Base-by-base conservation (phyloP, 2,888 invertebrate genomes). In the Deroplatys truncata region DNA sequence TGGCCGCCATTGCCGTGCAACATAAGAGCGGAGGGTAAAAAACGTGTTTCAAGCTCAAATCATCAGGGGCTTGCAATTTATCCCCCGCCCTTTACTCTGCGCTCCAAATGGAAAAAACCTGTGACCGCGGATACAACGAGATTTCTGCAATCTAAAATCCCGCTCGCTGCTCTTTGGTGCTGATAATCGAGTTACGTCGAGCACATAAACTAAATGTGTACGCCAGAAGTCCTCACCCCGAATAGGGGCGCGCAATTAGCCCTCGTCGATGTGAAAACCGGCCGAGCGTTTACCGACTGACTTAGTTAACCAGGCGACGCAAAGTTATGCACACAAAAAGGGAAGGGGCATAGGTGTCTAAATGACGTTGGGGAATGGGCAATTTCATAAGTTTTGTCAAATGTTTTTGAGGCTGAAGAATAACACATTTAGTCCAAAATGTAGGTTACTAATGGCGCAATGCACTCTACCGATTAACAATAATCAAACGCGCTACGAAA, bases 51-150 rank as follows among this genome's bases (percentile, higher is more conserved):
- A 72, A 72, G 56, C 56, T 72, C 56, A 72, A 72, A 87, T 83
- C 35, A 83, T 87, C 82, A 82, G 87, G 29, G 82, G 87, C 82
- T 82, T 82, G 87, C 87, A 83, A 87, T 82, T 87, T 87, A 83
- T 83, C 83, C 82, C 20, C 82, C 82, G 16, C 85, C 20, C 16
- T 4, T 72, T 72, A 16, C 49, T 25, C 72, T 82, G 16, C 20
- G 86, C 31, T 86, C 82, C 29, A 86, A 82, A 83, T 35, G 56
- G 56, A 87, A 82, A 87, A 87, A 87, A 35, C 10, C n/a, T 20
- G 87, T 82, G 29, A 82, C 87, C 43, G 28, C 56, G 49, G 56
- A 43, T 85, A 86, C 86, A 86, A 72, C 82, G 15, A 49, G 86
- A 72, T 72, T 86, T 86, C 82, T 83, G 83, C 31, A 87, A 83